A percentile compares a stretch with the other conserved stretches of the same genome.
phyloP scores from a whole-genome alignment of 2,888 invertebrate genomes.

The Ypsolopha sequella region DNA sequence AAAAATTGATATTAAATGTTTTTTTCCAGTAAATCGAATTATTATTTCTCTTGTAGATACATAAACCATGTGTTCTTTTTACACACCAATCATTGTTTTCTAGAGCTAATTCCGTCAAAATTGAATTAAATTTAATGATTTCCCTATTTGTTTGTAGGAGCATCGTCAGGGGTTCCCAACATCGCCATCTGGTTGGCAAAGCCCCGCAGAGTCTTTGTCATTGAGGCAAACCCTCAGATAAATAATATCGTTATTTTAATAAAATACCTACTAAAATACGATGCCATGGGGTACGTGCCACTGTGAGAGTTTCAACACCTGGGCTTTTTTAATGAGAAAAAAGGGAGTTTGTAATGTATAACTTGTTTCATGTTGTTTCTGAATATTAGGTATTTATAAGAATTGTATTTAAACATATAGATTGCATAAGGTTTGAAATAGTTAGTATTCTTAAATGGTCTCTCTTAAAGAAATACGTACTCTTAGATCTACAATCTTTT shows the following conservation, averaged over 20 bases:
- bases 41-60: no score
- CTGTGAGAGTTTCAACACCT: slow-evolving; percentile 21
- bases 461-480: no score
- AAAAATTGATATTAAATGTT: no score
- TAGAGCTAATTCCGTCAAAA: neutral
- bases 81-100: neutral
- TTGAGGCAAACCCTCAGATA: slow-evolving; percentile 53
- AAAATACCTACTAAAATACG: slow-evolving; percentile 22
- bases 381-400: no score
- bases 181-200: slow-evolving; percentile 54
- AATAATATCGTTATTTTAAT: slow-evolving; percentile 64
- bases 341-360: no score
- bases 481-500: no score
- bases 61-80: slow-evolving; percentile 10
- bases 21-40: no score
- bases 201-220: slow-evolving; percentile 62
- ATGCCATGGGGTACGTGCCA: slow-evolving; percentile 14
- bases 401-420: no score
- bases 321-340: slow-evolving; percentile 8
- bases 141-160: slow-evolving; percentile 23
- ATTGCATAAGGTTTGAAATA: no score
- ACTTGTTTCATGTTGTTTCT: no score
- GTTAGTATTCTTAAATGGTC: no score
- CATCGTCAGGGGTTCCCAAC: slow-evolving; percentile 21
- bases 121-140: neutral